These are phyloP conservation scores for Capromys pilorides DNA, from an alignment of 2,797 vertebrate genomes.

Conservation along the genomic window DNA sequence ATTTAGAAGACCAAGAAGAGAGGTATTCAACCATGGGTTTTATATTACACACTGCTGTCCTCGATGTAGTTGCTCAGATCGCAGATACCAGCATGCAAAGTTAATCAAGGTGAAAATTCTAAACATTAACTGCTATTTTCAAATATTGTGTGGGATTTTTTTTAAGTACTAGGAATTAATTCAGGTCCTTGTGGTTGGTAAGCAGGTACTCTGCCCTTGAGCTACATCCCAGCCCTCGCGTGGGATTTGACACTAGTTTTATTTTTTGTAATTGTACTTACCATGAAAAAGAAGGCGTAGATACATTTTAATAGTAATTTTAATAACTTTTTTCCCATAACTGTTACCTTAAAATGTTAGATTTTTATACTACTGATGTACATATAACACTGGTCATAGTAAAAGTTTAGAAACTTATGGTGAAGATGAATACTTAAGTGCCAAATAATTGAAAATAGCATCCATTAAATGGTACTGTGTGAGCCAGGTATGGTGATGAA, in stretches of 20 bases:
- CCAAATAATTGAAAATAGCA: conserved; percentile 38
- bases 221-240: neutral
- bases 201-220: neutral
- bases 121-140: too few species aligned
- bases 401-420: conserved; percentile 37
- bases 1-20: too few species aligned
- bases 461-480: neutral
- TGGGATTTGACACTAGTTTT: neutral
- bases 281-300: neutral
- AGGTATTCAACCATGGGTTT: too few species aligned
- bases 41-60: too few species aligned
- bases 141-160: conserved; percentile 14
- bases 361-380: neutral
- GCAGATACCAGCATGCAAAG: too few species aligned
- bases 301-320: conserved; percentile 39
- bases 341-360: conserved; percentile 41
- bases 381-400: conserved; percentile 49
- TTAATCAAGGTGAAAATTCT: too few species aligned
- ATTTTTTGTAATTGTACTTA: conserved; percentile 39
- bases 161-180: neutral
- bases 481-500: neutral
- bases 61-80: too few species aligned
- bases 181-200: neutral
- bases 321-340: conserved; percentile 24
- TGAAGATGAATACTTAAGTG: conserved; percentile 39